phyloP scores from a whole-genome alignment of 2,888 invertebrate genomes.

The Diarsia brunnea region DNA sequence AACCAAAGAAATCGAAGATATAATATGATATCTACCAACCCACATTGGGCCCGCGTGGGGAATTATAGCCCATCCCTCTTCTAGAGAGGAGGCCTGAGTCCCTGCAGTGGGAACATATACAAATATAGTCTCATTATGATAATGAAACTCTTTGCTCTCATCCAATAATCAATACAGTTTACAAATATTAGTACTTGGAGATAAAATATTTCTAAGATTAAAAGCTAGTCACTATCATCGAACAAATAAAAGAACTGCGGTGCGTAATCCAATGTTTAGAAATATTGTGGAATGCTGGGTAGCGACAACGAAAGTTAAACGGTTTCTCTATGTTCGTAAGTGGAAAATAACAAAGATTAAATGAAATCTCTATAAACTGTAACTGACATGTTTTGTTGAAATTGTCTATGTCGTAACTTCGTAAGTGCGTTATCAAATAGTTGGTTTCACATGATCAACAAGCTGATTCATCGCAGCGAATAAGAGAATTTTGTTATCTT shows the following conservation, averaged over 20 bases:
- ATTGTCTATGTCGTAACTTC: constrained; percentile 26
- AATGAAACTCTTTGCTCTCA: constrained; percentile 1
- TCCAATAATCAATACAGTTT: constrained; percentile 31
- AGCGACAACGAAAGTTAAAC: constrained; percentile 21
- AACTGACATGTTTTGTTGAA: constrained; percentile 44
- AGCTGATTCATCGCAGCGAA: constrained; percentile 43
- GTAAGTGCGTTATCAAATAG: constrained; percentile 44
- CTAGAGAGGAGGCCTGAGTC: no score
- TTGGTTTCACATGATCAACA: constrained; percentile 26
- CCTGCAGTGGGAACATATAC: no score
- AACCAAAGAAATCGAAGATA: no score
- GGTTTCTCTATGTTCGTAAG: constrained; percentile 35
- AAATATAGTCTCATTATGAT: no score
- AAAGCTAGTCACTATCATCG: constrained; percentile 4
- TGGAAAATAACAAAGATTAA: constrained; percentile 63
- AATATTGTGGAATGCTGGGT: constrained; percentile 9
- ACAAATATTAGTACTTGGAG: constrained; percentile 47
- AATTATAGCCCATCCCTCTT: no score
- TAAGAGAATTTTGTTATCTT: constrained; percentile 1
- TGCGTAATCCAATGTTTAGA: constrained; percentile 1
- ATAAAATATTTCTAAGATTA: constrained; percentile 36
- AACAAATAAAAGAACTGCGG: constrained; percentile 7
- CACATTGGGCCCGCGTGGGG: no score
- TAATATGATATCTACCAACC: no score
- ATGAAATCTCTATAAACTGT: constrained; percentile 28